These are phyloP conservation scores for Pimephales promelas DNA, from an alignment of 2,113 vertebrate genomes.

Conservation along the genomic window DNA sequence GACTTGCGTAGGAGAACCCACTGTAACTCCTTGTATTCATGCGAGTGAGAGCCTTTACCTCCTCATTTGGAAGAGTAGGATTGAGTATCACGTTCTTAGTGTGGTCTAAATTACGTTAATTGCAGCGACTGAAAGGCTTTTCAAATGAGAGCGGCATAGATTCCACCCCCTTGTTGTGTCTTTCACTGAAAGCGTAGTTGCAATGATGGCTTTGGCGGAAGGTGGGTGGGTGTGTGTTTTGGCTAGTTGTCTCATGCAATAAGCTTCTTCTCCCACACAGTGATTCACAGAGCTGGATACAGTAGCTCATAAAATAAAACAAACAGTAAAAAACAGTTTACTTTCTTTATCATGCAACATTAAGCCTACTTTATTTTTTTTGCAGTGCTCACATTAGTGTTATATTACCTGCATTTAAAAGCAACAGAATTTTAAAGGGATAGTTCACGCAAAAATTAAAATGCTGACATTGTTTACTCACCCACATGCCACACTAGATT, in stretches of 20 bases:
- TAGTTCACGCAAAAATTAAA: not conserved
- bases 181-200: constrained; percentile 29
- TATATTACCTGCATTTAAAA: constrained; percentile 1
- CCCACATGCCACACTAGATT: not conserved
- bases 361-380: constrained; percentile 2
- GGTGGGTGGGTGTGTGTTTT: constrained; percentile 51
- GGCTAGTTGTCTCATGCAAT: constrained; percentile 52
- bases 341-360: constrained; percentile 1
- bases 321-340: not conserved
- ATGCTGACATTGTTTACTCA: not conserved
- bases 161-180: constrained; percentile 28
- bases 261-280: constrained; percentile 53
- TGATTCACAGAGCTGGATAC: not conserved
- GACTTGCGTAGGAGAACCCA: not conserved
- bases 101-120: constrained; percentile 9
- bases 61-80: not conserved
- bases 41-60: not conserved
- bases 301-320: constrained; percentile 8
- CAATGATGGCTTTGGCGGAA: constrained; percentile 4
- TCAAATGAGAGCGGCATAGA: not conserved
- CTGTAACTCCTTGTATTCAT: not conserved
- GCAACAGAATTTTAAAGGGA: not conserved
- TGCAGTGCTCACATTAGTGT: constrained; percentile 3
- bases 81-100: not conserved
- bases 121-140: constrained; percentile 24